These are phyloP conservation scores for Torymus auratus DNA, from an alignment of 2,888 invertebrate genomes.

Conservation along the genomic window DNA sequence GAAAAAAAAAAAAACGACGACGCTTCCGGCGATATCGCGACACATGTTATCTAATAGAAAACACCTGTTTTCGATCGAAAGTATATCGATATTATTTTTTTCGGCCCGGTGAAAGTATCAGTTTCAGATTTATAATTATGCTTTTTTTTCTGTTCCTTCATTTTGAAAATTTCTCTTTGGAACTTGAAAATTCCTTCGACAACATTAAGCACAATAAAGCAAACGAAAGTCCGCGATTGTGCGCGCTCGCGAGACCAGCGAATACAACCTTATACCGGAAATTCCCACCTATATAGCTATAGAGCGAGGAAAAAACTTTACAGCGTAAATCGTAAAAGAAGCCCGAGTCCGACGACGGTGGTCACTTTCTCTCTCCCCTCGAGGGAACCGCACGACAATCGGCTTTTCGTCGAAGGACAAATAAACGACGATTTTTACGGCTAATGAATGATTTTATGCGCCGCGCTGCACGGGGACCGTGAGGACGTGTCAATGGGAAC, in stretches of 20 bases:
- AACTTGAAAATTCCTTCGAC: too few species aligned
- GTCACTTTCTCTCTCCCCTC: slow-evolving; percentile 19
- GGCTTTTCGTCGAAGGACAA: background rate
- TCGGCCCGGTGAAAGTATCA: too few species aligned
- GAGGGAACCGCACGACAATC: background rate
- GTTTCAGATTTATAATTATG: too few species aligned
- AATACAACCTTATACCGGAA: slow-evolving; percentile 8
- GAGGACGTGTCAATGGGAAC: too few species aligned
- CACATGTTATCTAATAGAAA: slow-evolving; percentile 3
- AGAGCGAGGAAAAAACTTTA: slow-evolving; percentile 16
- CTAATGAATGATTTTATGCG: background rate
- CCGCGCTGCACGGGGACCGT: background rate
- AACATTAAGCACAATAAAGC: too few species aligned
- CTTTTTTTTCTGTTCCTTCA: too few species aligned
- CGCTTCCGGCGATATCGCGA: background rate
- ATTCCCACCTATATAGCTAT: background rate
- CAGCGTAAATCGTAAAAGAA: background rate
- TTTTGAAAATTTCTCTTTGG: too few species aligned
- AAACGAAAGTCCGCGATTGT: too few species aligned
- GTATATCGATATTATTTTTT: too few species aligned
- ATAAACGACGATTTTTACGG: background rate
- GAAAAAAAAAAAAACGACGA: too few species aligned
- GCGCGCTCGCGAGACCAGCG: background rate
- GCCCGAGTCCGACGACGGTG: background rate
- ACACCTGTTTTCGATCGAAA: too few species aligned